Conservation (phyloP, 2,113 vertebrate genomes). For the Conger conger region DNA sequence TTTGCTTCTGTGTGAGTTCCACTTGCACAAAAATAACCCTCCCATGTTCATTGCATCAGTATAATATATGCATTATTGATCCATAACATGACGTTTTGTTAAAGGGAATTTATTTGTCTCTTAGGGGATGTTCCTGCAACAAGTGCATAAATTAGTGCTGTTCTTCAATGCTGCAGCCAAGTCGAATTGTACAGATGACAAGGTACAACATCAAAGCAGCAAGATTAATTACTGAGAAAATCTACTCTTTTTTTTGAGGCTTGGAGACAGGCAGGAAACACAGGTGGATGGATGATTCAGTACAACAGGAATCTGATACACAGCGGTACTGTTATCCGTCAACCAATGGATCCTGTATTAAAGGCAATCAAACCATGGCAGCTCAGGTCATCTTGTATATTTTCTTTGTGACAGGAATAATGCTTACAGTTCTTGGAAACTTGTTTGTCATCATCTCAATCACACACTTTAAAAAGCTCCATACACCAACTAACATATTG, state of each 20-base stretch:
- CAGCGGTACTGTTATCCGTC: constrained; percentile 53
- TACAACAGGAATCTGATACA: constrained; percentile 4
- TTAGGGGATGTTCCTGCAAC: not conserved
- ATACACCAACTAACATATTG: constrained; percentile 58
- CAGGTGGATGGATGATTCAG: constrained; percentile 28
- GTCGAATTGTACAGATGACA: not conserved
- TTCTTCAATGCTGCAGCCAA: not conserved
- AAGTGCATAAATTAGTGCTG: not conserved
- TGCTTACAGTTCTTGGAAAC: constrained; percentile 55
- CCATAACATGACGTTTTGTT: not conserved
- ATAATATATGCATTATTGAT: not conserved
- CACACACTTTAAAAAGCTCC: constrained; percentile 55
- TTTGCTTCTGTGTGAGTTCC: constrained; percentile 38
- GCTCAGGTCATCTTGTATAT: constrained; percentile 43
- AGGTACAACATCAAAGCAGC: not conserved
- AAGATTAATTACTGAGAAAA: not conserved
- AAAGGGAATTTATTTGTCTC: not conserved
- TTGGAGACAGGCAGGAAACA: not conserved
- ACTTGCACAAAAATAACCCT: not conserved
- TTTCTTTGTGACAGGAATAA: constrained; percentile 44
- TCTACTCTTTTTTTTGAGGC: not conserved
- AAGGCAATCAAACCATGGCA: constrained; percentile 38
- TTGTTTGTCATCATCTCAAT: constrained; percentile 57
- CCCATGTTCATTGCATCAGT: not conserved
- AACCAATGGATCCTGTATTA: constrained; percentile 60